Evolutionary conservation across 2,797 vertebrate genomes (phyloP), one percentile per base, ranked within the genome.

Genomic region (Gambusia yucatana): DNA sequence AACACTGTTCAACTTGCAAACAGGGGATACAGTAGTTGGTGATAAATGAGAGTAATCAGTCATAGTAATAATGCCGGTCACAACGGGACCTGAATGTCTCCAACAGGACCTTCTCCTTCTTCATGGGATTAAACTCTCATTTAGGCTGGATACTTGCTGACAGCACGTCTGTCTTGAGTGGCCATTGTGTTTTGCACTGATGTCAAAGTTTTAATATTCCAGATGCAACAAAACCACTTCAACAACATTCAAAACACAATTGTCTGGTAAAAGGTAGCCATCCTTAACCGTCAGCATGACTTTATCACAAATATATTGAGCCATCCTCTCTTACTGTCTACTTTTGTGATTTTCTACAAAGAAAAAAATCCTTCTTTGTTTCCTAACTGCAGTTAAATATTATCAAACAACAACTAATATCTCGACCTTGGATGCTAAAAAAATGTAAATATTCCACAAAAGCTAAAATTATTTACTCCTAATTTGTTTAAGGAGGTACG

Each of bases 371-470:
- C 55, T 6, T 22, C 33, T 1, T 69, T 28, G 67, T n/a, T 22
- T 71, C 28, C 7, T 76, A 72, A 13, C 44, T 67, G 13, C n/a
- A 80, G 67, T 78, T 52, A 41, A 70, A 83, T n/a, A 33, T 57
- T 57, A 83, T 80, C 75, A 76, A 25, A 80, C 41, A 80, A 73
- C 50, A 80, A 76, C 75, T 76, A 69, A 59, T 74, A 79, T 82
- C 82, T 84, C 80, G 25, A 72, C 6, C 81, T 14, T 5, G 22
- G n/a, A 22, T 75, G 50, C 77, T 76, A 61, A 80, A 79, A 46
- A 80, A 72, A 78, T 70, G 75, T 86, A 81, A 88, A 87, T 82
- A 84, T 82, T 82, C 65, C 10, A 70, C 77, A 0, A 76, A 82
- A 77, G 22, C 43, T 63, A 77, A 76, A 85, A 76, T 80, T 30